Evolutionary conservation across 2,888 invertebrate genomes (phyloP).

Genomic region (Ecliptopera silaceata): DNA sequence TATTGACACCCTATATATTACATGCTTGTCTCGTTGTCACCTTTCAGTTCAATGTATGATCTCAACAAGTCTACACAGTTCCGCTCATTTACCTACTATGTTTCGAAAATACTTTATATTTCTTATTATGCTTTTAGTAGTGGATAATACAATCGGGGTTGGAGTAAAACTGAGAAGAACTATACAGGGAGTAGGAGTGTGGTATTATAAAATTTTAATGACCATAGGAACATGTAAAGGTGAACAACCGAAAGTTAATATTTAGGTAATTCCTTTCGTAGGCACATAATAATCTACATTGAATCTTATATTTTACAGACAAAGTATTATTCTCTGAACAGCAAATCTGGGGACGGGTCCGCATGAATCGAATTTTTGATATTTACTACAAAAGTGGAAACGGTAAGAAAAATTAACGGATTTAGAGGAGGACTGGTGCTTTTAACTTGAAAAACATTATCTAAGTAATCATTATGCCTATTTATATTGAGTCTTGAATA

Average conservation of each 20-base stretch:
- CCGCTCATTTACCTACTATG: background rate
- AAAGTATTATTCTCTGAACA: conserved; percentile 52
- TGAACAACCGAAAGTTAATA: conserved; percentile 33
- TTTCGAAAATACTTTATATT: background rate
- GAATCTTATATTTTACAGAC: conserved; percentile 42
- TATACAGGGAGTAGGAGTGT: conserved; percentile 53
- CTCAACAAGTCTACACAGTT: background rate
- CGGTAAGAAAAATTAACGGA: conserved; percentile 51
- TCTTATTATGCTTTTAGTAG: background rate
- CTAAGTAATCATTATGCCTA: too few species aligned
- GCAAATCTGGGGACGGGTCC: conserved; percentile 56
- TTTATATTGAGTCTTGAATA: too few species aligned
- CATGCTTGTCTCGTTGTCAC: too few species aligned
- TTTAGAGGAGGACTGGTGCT: too few species aligned
- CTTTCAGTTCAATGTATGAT: too few species aligned
- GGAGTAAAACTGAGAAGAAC: conserved; percentile 42
- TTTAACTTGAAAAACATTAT: too few species aligned
- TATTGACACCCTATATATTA: too few species aligned
- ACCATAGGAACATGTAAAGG: conserved; percentile 62
- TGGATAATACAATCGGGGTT: background rate
- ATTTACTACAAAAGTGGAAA: conserved; percentile 58
- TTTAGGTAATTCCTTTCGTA: background rate
- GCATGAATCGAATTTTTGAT: conserved; percentile 63
- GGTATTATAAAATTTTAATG: conserved; percentile 64
- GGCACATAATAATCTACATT: too few species aligned